Conservation (phyloP, 2,888 invertebrate genomes). For the Rhingia rostrata region DNA sequence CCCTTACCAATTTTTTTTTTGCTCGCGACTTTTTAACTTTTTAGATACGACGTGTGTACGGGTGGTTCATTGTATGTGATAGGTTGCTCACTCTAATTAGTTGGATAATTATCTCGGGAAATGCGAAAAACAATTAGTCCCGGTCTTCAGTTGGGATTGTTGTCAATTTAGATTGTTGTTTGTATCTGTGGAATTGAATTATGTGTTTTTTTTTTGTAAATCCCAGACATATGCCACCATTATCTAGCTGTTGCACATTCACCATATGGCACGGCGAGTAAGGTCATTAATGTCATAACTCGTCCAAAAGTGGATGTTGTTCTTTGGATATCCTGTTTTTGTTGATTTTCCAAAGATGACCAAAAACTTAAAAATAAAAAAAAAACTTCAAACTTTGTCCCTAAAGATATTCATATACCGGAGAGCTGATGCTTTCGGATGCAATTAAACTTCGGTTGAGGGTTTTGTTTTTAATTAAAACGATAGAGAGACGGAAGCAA, state of each 20-base stretch:
- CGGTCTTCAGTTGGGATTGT: neutral
- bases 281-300: constrained; percentile 45
- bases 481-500: constrained; percentile 27
- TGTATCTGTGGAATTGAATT: neutral
- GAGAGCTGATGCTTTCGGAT: constrained; percentile 20
- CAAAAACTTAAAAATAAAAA: neutral
- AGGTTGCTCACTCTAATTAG: constrained; percentile 46
- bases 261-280: constrained; percentile 52
- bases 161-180: neutral
- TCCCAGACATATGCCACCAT: neutral
- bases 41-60: constrained; percentile 6
- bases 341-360: neutral
- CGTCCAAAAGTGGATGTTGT: constrained; percentile 6
- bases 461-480: constrained; percentile 67
- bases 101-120: constrained; percentile 27
- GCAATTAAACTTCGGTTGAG: constrained; percentile 58
- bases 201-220: neutral
- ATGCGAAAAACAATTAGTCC: constrained; percentile 6
- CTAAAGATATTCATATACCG: neutral
- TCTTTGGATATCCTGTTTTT: neutral
- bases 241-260: neutral
- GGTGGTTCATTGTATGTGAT: constrained; percentile 38
- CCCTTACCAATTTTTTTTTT: neutral
- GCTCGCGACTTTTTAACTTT: constrained; percentile 4
- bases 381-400: neutral